Base-by-base conservation (phyloP, 2,888 invertebrate species). In the Beris chalybata region DNA sequence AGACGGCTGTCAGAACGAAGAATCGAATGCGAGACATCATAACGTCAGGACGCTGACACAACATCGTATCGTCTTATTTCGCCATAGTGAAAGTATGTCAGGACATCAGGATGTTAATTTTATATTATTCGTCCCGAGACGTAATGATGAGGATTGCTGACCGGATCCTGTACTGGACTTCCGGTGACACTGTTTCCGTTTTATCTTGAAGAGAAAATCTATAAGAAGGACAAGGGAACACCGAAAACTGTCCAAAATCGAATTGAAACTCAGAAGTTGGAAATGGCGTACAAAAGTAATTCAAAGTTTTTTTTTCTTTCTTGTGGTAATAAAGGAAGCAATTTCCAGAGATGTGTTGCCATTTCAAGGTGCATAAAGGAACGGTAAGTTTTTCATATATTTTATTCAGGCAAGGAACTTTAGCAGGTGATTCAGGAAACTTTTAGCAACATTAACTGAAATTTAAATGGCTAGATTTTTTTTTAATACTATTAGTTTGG, bases 101-200 rank as follows among this genome's bases (percentile, higher is more conserved):
- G 61, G 22, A 12, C 12, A 38, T 32, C 52, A 61, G 22, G 38
- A 52, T 52, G 15, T 22, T 38, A 38, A 30, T 43, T 52, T 43
- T 61, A 50, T 32, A n/a, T 15, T 9, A 12, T 57, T 31, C 9
- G 38, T 38, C 38, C 38, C 52, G 50, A 61, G 9, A 52, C 22
- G 52, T 52, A 52, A 61, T 61, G 52, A 61, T 38, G 38, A 52
- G 52, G 52, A 52, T 50, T 52, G 38, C 61, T 52, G 52, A 61
- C 61, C 61, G 61, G 61, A 61, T 61, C 29, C 50, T 61, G 61
- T 50, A 38, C 50, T 61, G 61, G 61, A 50, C 61, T 50, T 61
- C 61, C 61, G 50, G 52, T 50, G 61, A 38, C 61, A 52, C 52
- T 52, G 32, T 48, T 47, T 38, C 38, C 38, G 38, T 38, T 38